These are phyloP conservation scores for Phorcus lineatus DNA, from an alignment of 2,888 invertebrate genomes.

Conservation along the genomic window DNA sequence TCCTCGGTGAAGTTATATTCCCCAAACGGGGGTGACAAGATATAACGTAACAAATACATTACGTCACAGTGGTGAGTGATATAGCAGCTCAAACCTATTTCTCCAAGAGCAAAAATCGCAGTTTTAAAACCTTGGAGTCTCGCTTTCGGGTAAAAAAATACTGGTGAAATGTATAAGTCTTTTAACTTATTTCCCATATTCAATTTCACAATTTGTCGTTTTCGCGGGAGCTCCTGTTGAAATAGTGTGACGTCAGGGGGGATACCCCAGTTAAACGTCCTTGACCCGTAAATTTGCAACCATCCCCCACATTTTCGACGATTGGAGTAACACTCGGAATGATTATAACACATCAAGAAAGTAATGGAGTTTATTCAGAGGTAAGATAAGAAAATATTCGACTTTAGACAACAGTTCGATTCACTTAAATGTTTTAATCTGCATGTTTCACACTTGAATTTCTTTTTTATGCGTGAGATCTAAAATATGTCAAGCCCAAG, in stretches of 20 bases:
- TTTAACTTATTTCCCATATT: no score
- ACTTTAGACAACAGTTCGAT: no score
- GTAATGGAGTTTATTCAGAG: conserved; percentile 3
- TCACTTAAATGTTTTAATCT: neutral
- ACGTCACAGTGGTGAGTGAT: no score
- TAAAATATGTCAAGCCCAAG: conserved; percentile 6
- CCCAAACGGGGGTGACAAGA: no score
- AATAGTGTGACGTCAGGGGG: neutral
- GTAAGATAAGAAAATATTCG: neutral
- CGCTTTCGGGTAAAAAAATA: no score
- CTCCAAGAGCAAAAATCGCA: no score
- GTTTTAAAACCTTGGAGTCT: no score
- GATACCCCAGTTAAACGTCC: neutral
- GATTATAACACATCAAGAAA: neutral
- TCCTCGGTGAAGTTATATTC: no score
- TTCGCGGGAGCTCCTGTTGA: neutral
- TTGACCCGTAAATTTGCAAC: neutral
- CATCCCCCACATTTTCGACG: no score
- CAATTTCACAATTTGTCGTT: neutral
- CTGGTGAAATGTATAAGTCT: no score
- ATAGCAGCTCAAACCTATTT: no score
- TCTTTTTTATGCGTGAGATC: neutral
- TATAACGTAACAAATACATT: no score
- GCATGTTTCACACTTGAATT: neutral
- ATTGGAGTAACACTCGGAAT: neutral